Evolutionary conservation across 2,797 vertebrate genomes (phyloP).

Genomic region (Cottoperca gobio): DNA sequence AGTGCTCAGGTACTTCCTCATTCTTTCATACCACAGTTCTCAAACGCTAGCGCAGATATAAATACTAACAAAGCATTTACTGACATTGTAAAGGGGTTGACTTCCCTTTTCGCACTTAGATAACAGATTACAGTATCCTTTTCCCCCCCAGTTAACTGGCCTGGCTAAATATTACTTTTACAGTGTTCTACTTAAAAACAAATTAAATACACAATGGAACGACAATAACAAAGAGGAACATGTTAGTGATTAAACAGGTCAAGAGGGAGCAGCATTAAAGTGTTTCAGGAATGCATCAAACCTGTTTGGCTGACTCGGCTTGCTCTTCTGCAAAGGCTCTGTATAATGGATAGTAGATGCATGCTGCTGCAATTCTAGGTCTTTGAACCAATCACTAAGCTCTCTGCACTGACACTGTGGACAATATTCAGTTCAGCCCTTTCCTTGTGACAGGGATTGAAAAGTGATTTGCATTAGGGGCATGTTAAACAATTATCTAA

Average conservation of each 20-base stretch:
- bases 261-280: neutral
- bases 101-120: conserved; percentile 28
- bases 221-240: neutral
- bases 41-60: neutral
- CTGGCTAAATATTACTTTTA: neutral
- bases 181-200: neutral
- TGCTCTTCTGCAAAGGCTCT: neutral
- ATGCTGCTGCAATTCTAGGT: neutral
- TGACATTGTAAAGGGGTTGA: neutral
- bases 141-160: neutral
- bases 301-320: conserved; percentile 43
- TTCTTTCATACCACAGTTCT: conserved; percentile 62
- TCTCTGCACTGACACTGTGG: neutral
- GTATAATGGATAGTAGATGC: neutral
- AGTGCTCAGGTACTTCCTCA: conserved; percentile 74
- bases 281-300: conserved; percentile 26
- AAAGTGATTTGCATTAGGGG: neutral
- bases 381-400: neutral
- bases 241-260: neutral
- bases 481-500: no score
- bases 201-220: neutral
- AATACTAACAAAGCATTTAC: conserved; percentile 28
- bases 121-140: neutral
- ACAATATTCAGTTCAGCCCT: neutral
- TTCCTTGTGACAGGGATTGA: neutral